Evolutionary conservation across 2,797 vertebrate species (phyloP), one percentile per base, ranked within the genome.

Genomic region (Malacoraja senta): DNA sequence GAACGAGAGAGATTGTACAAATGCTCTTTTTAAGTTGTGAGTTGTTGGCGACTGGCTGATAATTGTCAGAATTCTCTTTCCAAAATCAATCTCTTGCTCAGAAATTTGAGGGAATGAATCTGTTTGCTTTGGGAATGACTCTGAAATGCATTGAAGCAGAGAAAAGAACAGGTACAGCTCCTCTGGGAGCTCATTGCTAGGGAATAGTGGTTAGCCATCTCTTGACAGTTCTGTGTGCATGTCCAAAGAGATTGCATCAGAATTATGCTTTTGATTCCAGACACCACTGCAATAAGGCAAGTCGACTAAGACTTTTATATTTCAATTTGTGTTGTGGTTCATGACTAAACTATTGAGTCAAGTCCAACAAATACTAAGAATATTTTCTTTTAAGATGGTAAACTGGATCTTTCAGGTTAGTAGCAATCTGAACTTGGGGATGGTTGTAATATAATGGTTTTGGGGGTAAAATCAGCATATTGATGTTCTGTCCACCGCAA

Each of bases 121-220:
- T 29, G 1, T 76, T 26, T n/a, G 68, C 24, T 53, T 76, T 76
- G 72, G 35, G 71, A 92, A 76, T 76, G 15, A 12, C 58, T 92
- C 38, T 58, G 53, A 92, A 92, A 76, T n/a, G 71, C 35, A 76
- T 44, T 92, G 24, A 71, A 76, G 24, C 71, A 44, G 84, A 38
- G 12, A 26, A 92, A 8, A 58, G 71, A 29, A 74, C 26, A 91
- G 90, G 24, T 13, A n/a, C 53, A 44, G 26, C 61, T 76, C 90
- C 71, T 24, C 35, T 53, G 90, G 90, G 90, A 76, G 4, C 26
- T 19, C 15, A 76, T 92, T 92, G 24, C 35, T 76, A 19, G 72
- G 71, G 90, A 92, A 44, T 58, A 92, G n/a, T 88, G 6, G 90
- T 92, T 74, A 76, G 35, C 90, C 71, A 76, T 92, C 71, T 29